These are phyloP conservation scores for Incurvaria masculella DNA, from an alignment of 2,888 invertebrate genomes.

Conservation along the genomic window DNA sequence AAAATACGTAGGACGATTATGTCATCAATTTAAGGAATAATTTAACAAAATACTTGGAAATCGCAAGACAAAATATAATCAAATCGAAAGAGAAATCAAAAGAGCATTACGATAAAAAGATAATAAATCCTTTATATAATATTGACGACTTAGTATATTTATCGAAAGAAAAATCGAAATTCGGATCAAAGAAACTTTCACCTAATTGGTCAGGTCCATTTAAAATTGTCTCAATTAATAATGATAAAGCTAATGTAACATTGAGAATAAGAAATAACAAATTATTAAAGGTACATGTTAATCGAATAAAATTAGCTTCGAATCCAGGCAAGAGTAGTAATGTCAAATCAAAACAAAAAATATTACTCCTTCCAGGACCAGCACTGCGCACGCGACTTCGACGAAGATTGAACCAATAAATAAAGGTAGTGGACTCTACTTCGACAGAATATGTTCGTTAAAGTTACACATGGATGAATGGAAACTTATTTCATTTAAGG, in stretches of 20 bases:
- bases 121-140: not conserved
- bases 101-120: no score
- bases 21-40: not conserved
- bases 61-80: not conserved
- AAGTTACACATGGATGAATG: slow-evolving; percentile 5
- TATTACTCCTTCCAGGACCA: not conserved
- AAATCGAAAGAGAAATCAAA: not conserved
- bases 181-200: slow-evolving; percentile 10
- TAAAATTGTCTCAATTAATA: slow-evolving; percentile 12
- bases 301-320: slow-evolving; percentile 14
- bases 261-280: slow-evolving; percentile 10
- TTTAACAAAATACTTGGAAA: no score
- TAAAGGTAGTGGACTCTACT: slow-evolving; percentile 9
- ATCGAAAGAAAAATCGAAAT: no score
- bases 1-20: not conserved
- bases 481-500: slow-evolving; percentile 8
- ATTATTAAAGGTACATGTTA: slow-evolving; percentile 10
- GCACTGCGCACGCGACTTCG: not conserved
- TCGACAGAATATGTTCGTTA: slow-evolving; percentile 6
- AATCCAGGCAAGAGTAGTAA: no score
- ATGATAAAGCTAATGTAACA: slow-evolving; percentile 10
- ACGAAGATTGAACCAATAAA: not conserved
- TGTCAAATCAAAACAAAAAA: slow-evolving; percentile 3
- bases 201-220: slow-evolving; percentile 12
- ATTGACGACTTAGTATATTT: not conserved